These are phyloP conservation scores for Tiliacea citrago DNA, from an alignment of 2,888 invertebrate species.

Conservation along the genomic window DNA sequence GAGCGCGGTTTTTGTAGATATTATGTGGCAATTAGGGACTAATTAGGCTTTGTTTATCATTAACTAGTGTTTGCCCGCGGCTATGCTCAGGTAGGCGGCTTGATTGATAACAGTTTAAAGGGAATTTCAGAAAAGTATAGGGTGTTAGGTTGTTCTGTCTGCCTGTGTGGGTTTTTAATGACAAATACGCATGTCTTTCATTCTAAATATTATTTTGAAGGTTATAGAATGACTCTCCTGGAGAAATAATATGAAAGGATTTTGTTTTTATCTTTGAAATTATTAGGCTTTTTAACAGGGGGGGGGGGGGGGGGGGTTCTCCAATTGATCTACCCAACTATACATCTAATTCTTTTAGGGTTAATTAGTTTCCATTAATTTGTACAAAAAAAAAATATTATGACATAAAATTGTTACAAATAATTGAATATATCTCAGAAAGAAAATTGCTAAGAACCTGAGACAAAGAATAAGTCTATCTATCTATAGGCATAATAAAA, in stretches of 20 bases:
- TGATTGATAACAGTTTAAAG: slow-evolving; percentile 31
- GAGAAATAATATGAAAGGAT: no score
- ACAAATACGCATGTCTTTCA: no score
- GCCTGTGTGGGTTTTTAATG: not conserved
- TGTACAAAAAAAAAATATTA: not conserved
- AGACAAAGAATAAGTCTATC: not conserved
- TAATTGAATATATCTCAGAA: not conserved
- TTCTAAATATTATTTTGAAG: not conserved
- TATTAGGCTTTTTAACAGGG: not conserved
- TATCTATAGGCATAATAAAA: no score
- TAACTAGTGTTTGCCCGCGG: slow-evolving; percentile 32
- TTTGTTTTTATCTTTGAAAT: not conserved
- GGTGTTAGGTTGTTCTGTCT: not conserved
- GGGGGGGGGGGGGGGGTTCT: not conserved
- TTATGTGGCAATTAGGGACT: slow-evolving; percentile 56
- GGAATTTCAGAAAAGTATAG: not conserved
- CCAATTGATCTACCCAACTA: not conserved
- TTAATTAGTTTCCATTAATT: not conserved
- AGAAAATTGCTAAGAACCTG: not conserved
- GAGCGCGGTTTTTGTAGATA: slow-evolving; percentile 57
- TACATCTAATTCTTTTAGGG: not conserved
- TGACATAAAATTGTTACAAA: not conserved
- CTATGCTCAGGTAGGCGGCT: slow-evolving; percentile 1
- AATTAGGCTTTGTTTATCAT: slow-evolving; percentile 57
- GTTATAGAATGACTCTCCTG: not conserved